Evolutionary conservation across 2,797 vertebrate species (phyloP).

Genomic region (Aulostomus chinensis): DNA sequence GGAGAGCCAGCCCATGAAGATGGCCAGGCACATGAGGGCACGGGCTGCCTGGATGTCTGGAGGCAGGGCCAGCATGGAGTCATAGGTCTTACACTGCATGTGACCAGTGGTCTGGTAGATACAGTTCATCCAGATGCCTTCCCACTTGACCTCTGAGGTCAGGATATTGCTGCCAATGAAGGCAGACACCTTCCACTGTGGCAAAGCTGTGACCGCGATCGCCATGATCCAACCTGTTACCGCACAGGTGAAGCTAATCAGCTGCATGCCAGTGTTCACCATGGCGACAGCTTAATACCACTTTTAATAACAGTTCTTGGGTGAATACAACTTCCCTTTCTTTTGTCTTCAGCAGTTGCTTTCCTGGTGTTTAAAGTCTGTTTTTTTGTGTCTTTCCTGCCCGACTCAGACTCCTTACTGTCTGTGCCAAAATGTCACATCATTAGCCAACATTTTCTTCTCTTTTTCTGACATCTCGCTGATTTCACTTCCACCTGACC

Average conservation of each 20-base stretch:
- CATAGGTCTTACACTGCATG: constrained; percentile 86
- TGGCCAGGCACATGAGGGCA: constrained; percentile 84
- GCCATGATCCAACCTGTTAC: constrained; percentile 86
- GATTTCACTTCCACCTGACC: constrained; percentile 1
- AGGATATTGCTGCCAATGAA: constrained; percentile 85
- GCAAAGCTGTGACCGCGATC: constrained; percentile 82
- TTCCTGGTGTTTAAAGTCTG: constrained; percentile 9
- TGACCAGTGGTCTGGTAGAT: constrained; percentile 84
- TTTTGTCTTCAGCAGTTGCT: too few species aligned
- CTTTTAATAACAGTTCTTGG: too few species aligned
- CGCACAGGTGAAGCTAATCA: constrained; percentile 84
- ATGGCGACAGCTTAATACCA: constrained; percentile 52
- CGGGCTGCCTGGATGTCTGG: constrained; percentile 83
- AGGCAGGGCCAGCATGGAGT: constrained; percentile 82
- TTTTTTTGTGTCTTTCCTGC: too few species aligned
- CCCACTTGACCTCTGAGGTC: constrained; percentile 84
- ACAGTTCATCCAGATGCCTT: constrained; percentile 88
- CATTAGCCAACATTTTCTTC: constrained; percentile 32
- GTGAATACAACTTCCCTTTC: too few species aligned
- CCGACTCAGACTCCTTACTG: background rate
- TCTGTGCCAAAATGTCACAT: constrained; percentile 19
- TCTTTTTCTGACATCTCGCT: constrained; percentile 35
- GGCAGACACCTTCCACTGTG: constrained; percentile 86
- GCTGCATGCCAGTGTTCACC: constrained; percentile 84
- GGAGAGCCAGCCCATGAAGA: constrained; percentile 86